Conservation (phyloP, 2,113 vertebrate genomes). For the Ciconia boyciana region DNA sequence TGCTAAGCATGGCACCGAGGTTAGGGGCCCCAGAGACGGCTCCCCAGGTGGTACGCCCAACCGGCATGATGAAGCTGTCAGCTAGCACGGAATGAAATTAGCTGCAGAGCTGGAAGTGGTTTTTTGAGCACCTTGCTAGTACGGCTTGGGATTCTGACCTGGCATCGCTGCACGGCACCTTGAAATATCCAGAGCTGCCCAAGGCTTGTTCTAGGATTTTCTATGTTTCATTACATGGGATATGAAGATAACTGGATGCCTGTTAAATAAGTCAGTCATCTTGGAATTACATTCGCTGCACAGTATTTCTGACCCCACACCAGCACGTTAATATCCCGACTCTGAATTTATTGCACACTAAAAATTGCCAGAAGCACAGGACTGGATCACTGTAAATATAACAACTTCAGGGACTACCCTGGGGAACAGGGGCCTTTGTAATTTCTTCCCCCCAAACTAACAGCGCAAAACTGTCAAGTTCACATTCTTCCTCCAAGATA, state of each 20-base stretch:
- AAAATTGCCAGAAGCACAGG: background rate
- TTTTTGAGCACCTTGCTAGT: background rate
- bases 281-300: background rate
- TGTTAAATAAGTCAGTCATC: background rate
- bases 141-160: background rate
- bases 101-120: background rate
- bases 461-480: background rate
- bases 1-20: background rate
- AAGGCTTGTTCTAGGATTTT: background rate
- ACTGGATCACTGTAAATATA: background rate
- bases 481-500: background rate
- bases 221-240: background rate
- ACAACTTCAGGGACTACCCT: background rate
- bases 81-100: background rate
- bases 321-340: background rate
- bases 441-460: background rate
- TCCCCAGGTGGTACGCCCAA: background rate
- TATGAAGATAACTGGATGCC: background rate
- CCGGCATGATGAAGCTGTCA: background rate
- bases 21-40: fast-evolving
- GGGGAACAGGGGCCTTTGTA: background rate
- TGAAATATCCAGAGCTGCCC: background rate
- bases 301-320: background rate
- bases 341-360: background rate
- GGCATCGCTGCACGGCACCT: fast-evolving